phyloP scores from a whole-genome alignment of 2,797 vertebrate species.

The Percopsis omiscomaycus region DNA sequence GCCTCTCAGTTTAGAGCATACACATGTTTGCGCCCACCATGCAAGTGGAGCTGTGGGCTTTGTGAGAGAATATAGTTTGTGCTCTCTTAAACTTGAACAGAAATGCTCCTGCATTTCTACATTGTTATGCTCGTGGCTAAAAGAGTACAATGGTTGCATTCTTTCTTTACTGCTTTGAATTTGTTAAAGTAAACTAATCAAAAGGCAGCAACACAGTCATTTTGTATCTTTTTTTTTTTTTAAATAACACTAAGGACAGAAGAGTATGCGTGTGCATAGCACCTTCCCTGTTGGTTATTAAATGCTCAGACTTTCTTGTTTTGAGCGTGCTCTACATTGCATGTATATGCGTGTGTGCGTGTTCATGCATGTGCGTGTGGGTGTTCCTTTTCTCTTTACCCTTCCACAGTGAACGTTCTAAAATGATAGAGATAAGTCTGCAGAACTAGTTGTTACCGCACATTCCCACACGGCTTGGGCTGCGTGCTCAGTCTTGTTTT shows the following conservation, averaged over 20 bases:
- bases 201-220: neutral
- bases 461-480: conserved; percentile 43
- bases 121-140: neutral
- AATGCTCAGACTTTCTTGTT: neutral
- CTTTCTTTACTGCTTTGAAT: neutral
- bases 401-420: conserved; percentile 27
- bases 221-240: too few relatives aligned
- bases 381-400: conserved; percentile 22
- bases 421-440: conserved; percentile 44
- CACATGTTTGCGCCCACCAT: conserved; percentile 37
- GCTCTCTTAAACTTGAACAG: conserved; percentile 9
- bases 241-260: too few relatives aligned
- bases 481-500: conserved; percentile 56
- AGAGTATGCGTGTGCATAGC: too few relatives aligned
- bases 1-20: conserved; percentile 64
- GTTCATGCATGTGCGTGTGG: neutral
- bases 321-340: neutral
- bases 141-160: neutral
- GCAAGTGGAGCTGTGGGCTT: conserved; percentile 31
- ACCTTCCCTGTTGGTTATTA: neutral
- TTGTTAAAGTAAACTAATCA: neutral
- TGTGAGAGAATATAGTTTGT: neutral
- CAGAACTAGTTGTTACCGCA: conserved; percentile 42
- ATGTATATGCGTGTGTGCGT: too few relatives aligned
- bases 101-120: neutral